Base-by-base conservation (phyloP, 2,797 vertebrate genomes). In the Myiotriccus ornatus region DNA sequence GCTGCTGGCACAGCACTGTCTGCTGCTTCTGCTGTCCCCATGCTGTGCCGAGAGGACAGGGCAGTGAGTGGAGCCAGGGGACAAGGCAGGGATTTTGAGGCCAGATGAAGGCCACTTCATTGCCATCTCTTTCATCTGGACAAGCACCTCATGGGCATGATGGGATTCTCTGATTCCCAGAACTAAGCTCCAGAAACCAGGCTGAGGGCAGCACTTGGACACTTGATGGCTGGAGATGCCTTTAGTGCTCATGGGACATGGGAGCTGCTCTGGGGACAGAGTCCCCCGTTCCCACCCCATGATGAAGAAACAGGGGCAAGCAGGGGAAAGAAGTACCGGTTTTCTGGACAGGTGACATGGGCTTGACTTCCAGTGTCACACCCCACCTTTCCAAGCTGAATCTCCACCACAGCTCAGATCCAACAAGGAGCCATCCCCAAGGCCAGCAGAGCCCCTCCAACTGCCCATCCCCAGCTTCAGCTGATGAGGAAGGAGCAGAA, bases 91-190 rank as follows among this genome's bases (percentile, higher is more conserved):
- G 11, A n/a, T 63, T 83, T n/a, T 76, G 68, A 82, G 12, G 27
- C 25, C 4, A 1, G n/a, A 79, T 37, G n/a, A 83, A 89, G 55
- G 37, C 28, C 47, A 57, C 32, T 53, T 77, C 60, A 44, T 7
- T 55, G 20, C 8, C 37, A 35, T 73, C 35, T 93, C 9, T 15
- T 49, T 24, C 69, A 81, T 7, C 21, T 27, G 41, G 22, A 52
- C 0, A 0, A 74, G 63, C 28, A 49, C 25, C 30, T 57, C 4
- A 2, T 0, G 2, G 50, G 52, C 11, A 28, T 0, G 4, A 89
- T 8, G 46, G 25, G 28, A 88, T 34, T 21, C 25, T 71, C 62
- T 5, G 2, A 73, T 16, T 84, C n/a, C 9, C 50, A 75, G 50
- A 67, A 69, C 2, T 23, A 75, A 47, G n/a, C 43, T 43, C 56